Base-by-base conservation (phyloP, 23 tunicate species). In the Corella eumyota region DNA sequence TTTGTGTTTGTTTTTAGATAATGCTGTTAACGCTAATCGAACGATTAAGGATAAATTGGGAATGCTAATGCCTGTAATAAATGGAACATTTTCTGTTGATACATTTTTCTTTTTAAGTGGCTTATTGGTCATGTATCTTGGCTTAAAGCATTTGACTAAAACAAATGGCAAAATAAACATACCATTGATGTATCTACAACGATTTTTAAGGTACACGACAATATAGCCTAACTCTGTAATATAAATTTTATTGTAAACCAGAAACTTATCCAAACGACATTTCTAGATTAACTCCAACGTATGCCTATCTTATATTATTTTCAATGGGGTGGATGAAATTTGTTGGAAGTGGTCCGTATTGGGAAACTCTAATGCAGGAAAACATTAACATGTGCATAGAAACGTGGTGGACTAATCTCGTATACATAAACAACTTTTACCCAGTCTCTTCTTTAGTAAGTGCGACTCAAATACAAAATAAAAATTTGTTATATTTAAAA, bases 391-490 rank as follows among this genome's bases (percentile, higher is more conserved):
- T 0, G 21, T 90, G 97, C 54, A 40, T 73, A 48, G 65, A 80
- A 19, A 30, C 33, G 20, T 90, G 97, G 97, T 90, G 81, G 83
- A 55, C 78, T 27, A 90, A 90, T 44, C 35, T 90, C 25, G 47
- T 90, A 1, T 90, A 90, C 61, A 68, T 90, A 32, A 90, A 62
- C 77, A 90, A 90, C 30, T 36, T 90, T 1, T 74, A 74, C 61
- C 92, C 92, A 26, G 47, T 30, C 34, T n/a, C n/a, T n/a, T n/a
- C n/a, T n/a, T n/a, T n/a, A 62, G 23, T n/a, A n/a, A n/a, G n/a
- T n/a, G n/a, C n/a, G n/a, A n/a, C n/a, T n/a, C n/a, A n/a, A n/a
- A n/a, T n/a, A n/a, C n/a, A n/a, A n/a, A n/a, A n/a, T n/a, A n/a
- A n/a, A n/a, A n/a, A n/a, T n/a, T n/a, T n/a, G n/a, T n/a, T n/a